phyloP scores from a whole-genome alignment of 2,888 invertebrate species.

The Metellina segmentata region DNA sequence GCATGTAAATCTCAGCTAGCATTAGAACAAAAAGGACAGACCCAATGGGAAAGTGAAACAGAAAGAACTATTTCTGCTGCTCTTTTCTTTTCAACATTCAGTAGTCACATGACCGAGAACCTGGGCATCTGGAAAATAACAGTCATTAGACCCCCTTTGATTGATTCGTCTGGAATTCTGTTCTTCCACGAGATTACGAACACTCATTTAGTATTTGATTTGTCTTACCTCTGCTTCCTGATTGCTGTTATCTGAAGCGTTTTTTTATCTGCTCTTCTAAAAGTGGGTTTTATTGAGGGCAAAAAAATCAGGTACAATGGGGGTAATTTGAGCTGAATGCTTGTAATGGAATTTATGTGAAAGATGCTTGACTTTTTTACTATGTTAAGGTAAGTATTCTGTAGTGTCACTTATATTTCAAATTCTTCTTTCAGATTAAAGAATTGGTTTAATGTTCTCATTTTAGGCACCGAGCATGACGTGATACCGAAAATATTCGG shows the following conservation, averaged over 20 bases:
- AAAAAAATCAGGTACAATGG: neutral
- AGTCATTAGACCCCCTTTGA: constrained; percentile 64
- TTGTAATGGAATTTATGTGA: neutral
- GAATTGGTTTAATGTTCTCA: too few species aligned
- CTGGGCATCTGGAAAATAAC: constrained; percentile 57
- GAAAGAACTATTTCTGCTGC: constrained; percentile 9
- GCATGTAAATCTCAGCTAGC: too few species aligned
- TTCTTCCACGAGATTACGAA: constrained; percentile 41
- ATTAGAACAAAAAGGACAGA: neutral
- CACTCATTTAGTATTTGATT: constrained; percentile 56
- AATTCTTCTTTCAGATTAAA: too few species aligned
- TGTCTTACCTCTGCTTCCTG: constrained; percentile 23
- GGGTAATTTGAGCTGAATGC: neutral
- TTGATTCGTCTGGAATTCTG: constrained; percentile 56
- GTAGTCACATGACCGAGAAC: neutral
- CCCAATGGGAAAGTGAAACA: neutral
- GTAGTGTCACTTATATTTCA: too few species aligned
- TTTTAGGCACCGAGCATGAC: too few species aligned
- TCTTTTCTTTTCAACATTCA: constrained; percentile 64
- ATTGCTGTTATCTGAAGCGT: constrained; percentile 39
- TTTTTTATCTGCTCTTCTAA: neutral
- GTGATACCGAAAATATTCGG: too few species aligned
- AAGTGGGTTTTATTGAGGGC: neutral
- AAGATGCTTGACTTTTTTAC: neutral
- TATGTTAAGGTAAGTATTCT: too few species aligned